Conservation (phyloP, 2,113 vertebrate genomes). For the Crotalus viridis region DNA sequence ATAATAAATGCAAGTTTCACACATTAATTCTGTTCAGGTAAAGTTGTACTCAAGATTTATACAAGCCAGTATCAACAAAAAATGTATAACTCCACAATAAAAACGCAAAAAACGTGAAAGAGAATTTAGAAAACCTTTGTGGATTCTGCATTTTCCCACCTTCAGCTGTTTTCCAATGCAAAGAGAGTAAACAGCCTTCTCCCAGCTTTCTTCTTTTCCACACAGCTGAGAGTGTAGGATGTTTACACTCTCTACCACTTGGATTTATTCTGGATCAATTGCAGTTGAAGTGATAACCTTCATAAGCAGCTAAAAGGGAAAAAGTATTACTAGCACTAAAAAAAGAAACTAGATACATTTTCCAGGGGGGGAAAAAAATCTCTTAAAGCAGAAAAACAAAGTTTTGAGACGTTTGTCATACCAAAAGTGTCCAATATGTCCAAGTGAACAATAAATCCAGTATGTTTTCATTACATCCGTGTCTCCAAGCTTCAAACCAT, state of each 20-base stretch:
- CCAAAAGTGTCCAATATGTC: conserved; percentile 23
- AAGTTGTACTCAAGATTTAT: background rate
- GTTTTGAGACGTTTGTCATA: conserved; percentile 6
- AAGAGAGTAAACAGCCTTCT: conserved; percentile 97
- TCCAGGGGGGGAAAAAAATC: background rate
- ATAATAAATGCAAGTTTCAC: background rate
- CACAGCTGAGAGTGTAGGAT: conserved; percentile 99
- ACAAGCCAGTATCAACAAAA: conserved; percentile 7
- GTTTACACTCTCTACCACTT: conserved; percentile 94
- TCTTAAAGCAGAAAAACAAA: background rate
- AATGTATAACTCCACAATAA: conserved; percentile 13
- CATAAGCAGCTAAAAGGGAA: conserved; percentile 13
- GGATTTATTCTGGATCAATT: conserved; percentile 58
- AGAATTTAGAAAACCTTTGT: conserved; percentile 6
- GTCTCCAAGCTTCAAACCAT: conserved; percentile 13
- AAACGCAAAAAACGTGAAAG: conserved; percentile 13
- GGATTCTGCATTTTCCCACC: conserved; percentile 22
- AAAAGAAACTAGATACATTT: background rate
- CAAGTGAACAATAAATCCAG: conserved; percentile 6
- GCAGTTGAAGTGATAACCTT: conserved; percentile 32
- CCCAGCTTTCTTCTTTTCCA: conserved; percentile 85
- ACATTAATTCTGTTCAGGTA: background rate
- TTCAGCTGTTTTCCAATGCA: conserved; percentile 78
- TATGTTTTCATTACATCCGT: background rate
- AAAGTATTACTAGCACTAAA: conserved; percentile 6